Percentiles rank a stretch among this genome's conserved stretches.
These are phyloP conservation scores for Hypotaenidia philippensis DNA, from an alignment of 2,797 vertebrate species.

Conservation along the genomic window DNA sequence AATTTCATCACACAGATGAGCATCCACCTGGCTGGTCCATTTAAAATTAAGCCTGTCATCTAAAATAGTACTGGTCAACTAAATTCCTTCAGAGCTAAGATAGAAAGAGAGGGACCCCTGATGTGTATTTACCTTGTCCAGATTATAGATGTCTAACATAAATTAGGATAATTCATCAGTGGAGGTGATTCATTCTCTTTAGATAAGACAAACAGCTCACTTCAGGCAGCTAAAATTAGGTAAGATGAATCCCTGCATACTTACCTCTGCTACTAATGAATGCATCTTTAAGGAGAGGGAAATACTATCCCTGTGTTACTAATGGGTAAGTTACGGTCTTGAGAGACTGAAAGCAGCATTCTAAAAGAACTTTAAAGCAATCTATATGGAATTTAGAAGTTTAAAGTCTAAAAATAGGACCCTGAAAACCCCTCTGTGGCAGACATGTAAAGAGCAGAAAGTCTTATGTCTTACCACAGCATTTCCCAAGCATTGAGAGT, in stretches of 20 bases:
- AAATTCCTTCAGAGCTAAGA: not conserved
- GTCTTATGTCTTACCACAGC: not conserved
- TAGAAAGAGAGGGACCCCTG: not conserved
- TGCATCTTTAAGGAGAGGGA: not conserved
- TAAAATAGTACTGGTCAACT: not conserved
- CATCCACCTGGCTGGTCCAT: not conserved
- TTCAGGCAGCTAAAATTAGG: not conserved
- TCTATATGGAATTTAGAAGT: not conserved
- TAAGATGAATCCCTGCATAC: not conserved
- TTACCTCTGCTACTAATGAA: not conserved
- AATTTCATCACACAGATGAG: not conserved
- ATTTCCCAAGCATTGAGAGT: not conserved
- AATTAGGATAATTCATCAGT: not conserved
- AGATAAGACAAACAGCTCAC: not conserved
- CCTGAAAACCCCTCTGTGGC: not conserved
- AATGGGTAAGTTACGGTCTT: not conserved
- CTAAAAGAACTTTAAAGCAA: not conserved
- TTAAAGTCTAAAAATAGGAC: not conserved
- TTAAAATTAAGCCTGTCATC: not conserved
- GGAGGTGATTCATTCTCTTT: not conserved
- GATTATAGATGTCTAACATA: not conserved
- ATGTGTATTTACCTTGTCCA: not conserved
- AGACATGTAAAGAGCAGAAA: not conserved
- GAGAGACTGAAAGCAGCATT: not conserved
- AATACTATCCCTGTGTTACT: not conserved